Base-by-base conservation (phyloP, 2,113 vertebrate genomes). In the Saimiri boliviensis region DNA sequence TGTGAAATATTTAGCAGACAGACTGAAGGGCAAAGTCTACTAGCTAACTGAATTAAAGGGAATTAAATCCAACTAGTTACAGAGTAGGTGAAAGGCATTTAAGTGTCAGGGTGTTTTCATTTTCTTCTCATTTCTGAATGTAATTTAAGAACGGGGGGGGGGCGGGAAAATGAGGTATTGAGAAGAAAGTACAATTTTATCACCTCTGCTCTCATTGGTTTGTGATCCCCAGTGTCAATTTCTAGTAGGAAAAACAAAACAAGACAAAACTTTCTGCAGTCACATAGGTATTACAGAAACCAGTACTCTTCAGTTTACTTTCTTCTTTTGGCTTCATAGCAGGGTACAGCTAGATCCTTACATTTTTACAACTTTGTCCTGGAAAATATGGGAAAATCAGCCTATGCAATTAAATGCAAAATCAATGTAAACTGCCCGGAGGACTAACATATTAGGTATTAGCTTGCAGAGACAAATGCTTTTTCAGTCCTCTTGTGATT, bases 401-500 rank as follows among this genome's bases (percentile, higher is more conserved):
- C 71, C 27, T 95, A 40, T 86, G 82, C 89, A 92, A 79, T 96
- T 97, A 96, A 96, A 96, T 97, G 73, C 66, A 96, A 98, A 97
- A 96, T 97, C 96, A 91, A 94, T 96, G 96, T 56, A 83, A 94
- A 94, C 89, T 79, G 60, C 95, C 71, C 60, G 16, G 40, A 97
- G 95, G 81, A 77, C 58, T 93, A 80, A 66, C 52, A 30, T 87
- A 47, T 27, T 91, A 52, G 95, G 60, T 95, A 93, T 94, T 97
- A 86, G 95, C 77, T 97, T 97, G 95, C 89, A 92, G 81, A 97
- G 96, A 96, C 92, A 3, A 97, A 97, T 97, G 74, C 81, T 87
- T 35, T 96, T 89, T 92, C 73, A 93, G 32, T 74, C 66, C 96
- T 96, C 93, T 73, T 97, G 82, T 97, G 68, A 86, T 54, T 87